phyloP scores from a whole-genome alignment of 2,113 vertebrate genomes.

The Meriones unguiculatus region DNA sequence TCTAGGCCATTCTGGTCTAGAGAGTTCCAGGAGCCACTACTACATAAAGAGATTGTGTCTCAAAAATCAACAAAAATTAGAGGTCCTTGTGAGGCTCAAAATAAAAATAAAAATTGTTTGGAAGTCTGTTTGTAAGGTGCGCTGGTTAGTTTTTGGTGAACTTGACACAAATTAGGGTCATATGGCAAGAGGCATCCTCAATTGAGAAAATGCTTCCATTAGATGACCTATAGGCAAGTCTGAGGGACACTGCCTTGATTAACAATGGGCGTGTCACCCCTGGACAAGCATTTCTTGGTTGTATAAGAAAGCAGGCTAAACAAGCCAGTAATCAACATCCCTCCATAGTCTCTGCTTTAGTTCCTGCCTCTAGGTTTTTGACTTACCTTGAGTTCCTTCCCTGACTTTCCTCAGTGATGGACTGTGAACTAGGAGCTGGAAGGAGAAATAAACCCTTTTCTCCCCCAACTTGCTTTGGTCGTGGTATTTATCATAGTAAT shows the following conservation, averaged over 20 bases:
- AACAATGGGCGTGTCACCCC: background rate
- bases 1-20: background rate
- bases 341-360: background rate
- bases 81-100: background rate
- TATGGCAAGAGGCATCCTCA: background rate
- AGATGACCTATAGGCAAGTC: background rate
- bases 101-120: background rate
- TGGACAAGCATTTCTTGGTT: background rate
- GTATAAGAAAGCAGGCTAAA: background rate
- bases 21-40: background rate
- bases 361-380: background rate
- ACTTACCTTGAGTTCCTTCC: background rate
- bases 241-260: background rate
- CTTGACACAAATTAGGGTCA: background rate
- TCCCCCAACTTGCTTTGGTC: background rate
- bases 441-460: background rate
- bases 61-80: background rate
- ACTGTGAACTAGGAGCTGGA: background rate
- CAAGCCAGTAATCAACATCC: background rate
- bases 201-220: background rate
- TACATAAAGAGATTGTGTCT: background rate
- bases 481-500: background rate
- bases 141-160: background rate
- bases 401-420: background rate
- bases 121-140: conserved; percentile 38